Conservation (phyloP, 2,113 vertebrate genomes). For the Ptyas mucosa region DNA sequence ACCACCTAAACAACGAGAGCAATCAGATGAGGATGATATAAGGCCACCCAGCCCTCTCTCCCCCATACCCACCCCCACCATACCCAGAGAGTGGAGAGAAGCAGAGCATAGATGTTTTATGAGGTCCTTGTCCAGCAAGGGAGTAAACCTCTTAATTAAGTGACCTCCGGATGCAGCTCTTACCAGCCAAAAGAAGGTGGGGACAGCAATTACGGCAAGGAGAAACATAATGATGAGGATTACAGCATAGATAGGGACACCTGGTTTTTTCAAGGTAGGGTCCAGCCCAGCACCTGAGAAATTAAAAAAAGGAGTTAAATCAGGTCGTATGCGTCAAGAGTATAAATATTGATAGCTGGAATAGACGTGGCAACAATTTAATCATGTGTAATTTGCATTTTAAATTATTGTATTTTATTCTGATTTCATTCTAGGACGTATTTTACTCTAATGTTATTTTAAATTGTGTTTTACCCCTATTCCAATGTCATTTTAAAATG, state of each 20-base stretch:
- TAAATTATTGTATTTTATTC: no score
- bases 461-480: no score
- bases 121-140: neutral
- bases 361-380: no score
- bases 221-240: constrained; percentile 34
- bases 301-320: neutral
- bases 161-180: neutral
- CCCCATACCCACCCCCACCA: no score
- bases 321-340: neutral
- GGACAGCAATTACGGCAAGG: neutral
- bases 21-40: neutral
- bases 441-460: no score
- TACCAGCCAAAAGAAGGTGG: constrained; percentile 26
- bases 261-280: rapidly evolving
- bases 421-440: no score
- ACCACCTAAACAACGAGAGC: neutral
- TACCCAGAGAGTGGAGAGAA: neutral
- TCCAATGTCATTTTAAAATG: no score
- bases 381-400: no score
- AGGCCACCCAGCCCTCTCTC: neutral
- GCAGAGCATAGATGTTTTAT: neutral
- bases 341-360: no score
- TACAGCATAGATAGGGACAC: constrained; percentile 33
- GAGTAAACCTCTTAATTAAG: neutral
- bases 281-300: constrained; percentile 48